Conservation (phyloP, 2,888 invertebrate genomes). For the Leucoptera coffeella region DNA sequence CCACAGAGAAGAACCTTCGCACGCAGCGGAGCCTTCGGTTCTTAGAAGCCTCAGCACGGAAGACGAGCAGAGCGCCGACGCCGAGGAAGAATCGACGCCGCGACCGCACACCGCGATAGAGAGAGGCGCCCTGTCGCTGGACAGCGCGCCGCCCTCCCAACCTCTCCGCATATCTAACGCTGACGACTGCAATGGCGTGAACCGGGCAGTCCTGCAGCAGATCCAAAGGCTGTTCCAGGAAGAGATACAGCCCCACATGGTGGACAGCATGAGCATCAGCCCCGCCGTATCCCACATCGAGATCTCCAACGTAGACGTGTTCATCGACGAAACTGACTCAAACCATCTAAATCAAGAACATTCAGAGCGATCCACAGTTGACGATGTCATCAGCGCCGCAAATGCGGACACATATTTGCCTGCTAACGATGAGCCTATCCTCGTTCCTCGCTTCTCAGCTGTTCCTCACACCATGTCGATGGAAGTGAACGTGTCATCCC, state of each 20-base stretch:
- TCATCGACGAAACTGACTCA: conserved; percentile 17
- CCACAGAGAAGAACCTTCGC: conserved; percentile 14
- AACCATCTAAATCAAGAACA: neutral
- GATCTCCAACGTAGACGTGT: conserved; percentile 32
- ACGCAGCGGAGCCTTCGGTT: conserved; percentile 8
- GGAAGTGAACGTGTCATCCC: conserved; percentile 17
- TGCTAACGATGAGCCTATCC: conserved; percentile 10
- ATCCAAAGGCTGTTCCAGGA: conserved; percentile 39
- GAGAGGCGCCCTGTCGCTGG: neutral
- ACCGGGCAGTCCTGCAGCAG: conserved; percentile 35
- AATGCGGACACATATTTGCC: neutral
- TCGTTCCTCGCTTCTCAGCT: conserved; percentile 35
- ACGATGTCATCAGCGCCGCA: neutral
- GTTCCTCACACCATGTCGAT: conserved; percentile 29
- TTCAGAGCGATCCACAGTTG: neutral
- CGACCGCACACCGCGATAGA: neutral
- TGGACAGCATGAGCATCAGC: too few species aligned
- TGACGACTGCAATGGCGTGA: conserved; percentile 8
- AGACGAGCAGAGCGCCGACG: conserved; percentile 12
- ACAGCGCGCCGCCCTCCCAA: neutral
- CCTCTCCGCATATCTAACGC: conserved; percentile 5
- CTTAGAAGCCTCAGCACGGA: conserved; percentile 13
- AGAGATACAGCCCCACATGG: conserved; percentile 16
- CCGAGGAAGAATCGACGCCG: neutral
- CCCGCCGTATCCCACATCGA: conserved; percentile 28